These are phyloP conservation scores for Novumbra hubbsi DNA, from an alignment of 2,797 vertebrate species.

Conservation along the genomic window DNA sequence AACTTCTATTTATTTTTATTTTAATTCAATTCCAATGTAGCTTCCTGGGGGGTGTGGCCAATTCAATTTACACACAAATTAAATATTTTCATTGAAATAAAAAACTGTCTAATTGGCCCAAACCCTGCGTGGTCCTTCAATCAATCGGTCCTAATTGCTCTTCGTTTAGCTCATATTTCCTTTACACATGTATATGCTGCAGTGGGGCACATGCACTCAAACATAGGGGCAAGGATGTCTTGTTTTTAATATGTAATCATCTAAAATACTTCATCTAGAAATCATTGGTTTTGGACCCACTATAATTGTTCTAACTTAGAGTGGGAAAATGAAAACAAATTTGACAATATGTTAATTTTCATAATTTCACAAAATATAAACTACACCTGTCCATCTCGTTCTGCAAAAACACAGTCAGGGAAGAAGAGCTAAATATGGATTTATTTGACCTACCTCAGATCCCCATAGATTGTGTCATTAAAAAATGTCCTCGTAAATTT, in stretches of 20 bases:
- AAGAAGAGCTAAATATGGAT: background rate
- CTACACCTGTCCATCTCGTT: background rate
- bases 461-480: slow-evolving; percentile 30
- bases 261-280: background rate
- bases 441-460: slow-evolving; percentile 10
- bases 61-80: too few species aligned
- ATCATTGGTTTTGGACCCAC: background rate
- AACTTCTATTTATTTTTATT: too few species aligned
- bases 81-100: too few species aligned
- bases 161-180: slow-evolving; percentile 3
- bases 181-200: background rate
- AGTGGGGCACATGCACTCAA: background rate
- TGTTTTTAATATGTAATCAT: background rate
- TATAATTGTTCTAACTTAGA: background rate
- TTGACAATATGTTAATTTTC: slow-evolving; percentile 11
- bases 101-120: too few species aligned
- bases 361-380: slow-evolving; percentile 5
- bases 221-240: background rate
- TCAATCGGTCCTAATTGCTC: background rate
- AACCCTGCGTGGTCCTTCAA: background rate
- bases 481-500: slow-evolving; percentile 41
- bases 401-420: slow-evolving; percentile 20
- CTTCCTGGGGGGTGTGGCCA: too few species aligned
- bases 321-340: background rate
- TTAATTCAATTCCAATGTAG: too few species aligned